A percentile compares a stretch with the other conserved stretches of the same genome.
phyloP scores from a whole-genome alignment of 2,888 invertebrate species.

The Cantharis rufa region DNA sequence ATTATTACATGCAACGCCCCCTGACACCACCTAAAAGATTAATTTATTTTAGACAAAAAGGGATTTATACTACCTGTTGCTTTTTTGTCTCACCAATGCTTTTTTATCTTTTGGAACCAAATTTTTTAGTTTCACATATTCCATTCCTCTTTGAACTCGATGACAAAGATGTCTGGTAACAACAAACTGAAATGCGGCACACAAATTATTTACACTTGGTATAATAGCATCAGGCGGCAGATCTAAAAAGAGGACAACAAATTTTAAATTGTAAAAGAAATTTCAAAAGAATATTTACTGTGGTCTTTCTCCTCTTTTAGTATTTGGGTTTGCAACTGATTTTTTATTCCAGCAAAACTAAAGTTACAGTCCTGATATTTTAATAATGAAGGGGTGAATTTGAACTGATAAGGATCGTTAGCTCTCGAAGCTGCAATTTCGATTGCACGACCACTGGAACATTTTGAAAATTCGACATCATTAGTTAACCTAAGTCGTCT shows the following conservation, averaged over 20 bases:
- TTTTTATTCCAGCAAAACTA: conserved; percentile 85
- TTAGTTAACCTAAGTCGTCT: conserved; percentile 82
- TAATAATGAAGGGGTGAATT: conserved; percentile 69
- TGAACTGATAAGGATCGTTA: conserved; percentile 66
- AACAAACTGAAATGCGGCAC: conserved; percentile 81
- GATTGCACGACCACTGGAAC: conserved; percentile 85
- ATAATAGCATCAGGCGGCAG: conserved; percentile 71
- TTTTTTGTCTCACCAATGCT: conserved; percentile 61
- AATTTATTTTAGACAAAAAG: too few species aligned
- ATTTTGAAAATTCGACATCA: conserved; percentile 69
- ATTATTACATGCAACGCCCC: conserved; percentile 94
- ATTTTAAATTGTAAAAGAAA: not conserved
- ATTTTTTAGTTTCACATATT: conserved; percentile 66
- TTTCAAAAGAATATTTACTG: conserved; percentile 18
- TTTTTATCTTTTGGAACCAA: conserved; percentile 64
- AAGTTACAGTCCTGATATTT: conserved; percentile 82
- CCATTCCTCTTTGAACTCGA: conserved; percentile 81
- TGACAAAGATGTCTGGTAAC: conserved; percentile 79
- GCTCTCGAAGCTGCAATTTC: conserved; percentile 77
- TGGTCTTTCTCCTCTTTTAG: conserved; percentile 29
- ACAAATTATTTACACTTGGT: conserved; percentile 77
- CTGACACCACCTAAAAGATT: conserved; percentile 77
- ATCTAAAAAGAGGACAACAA: conserved; percentile 46
- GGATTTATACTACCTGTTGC: too few species aligned
- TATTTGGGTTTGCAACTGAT: conserved; percentile 56